Evolutionary conservation across 2,113 vertebrate genomes (phyloP).

Genomic region (Apaloderma vittatum): DNA sequence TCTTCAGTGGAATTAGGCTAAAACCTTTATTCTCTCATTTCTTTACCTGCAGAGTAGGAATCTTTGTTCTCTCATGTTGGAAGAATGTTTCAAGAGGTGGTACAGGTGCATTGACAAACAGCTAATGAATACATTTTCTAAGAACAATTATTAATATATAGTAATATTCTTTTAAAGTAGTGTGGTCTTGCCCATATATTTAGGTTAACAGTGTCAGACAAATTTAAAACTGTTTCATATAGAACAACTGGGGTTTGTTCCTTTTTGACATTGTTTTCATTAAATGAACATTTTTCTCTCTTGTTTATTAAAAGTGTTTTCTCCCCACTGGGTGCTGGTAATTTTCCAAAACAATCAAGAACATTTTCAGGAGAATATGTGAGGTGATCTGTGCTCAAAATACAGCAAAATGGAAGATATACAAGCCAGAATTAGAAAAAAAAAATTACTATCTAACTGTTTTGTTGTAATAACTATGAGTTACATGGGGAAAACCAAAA

Average conservation of each 20-base stretch:
- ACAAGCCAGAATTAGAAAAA: not conserved
- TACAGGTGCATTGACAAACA: not conserved
- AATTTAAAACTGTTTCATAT: not conserved
- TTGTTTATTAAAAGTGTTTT: not conserved
- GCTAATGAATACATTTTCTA: not conserved
- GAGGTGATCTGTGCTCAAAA: not conserved
- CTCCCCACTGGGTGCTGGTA: accelerated
- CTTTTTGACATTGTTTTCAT: not conserved
- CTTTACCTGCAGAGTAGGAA: not conserved
- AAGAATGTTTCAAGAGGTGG: not conserved
- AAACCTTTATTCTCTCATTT: not conserved
- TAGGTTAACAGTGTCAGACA: not conserved
- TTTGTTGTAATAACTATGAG: not conserved
- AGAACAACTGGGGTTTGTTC: not conserved
- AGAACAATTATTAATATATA: not conserved
- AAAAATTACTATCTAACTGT: not conserved
- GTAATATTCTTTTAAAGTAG: not conserved
- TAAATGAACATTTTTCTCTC: not conserved
- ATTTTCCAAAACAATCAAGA: not conserved
- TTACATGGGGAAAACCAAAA: not conserved
- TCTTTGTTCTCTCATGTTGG: not conserved
- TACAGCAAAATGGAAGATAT: not conserved
- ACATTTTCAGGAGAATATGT: not conserved
- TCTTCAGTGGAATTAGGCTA: not conserved
- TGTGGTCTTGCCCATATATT: not conserved